Base-by-base conservation (phyloP, 2,888 invertebrate species). In the Emesis furor region DNA sequence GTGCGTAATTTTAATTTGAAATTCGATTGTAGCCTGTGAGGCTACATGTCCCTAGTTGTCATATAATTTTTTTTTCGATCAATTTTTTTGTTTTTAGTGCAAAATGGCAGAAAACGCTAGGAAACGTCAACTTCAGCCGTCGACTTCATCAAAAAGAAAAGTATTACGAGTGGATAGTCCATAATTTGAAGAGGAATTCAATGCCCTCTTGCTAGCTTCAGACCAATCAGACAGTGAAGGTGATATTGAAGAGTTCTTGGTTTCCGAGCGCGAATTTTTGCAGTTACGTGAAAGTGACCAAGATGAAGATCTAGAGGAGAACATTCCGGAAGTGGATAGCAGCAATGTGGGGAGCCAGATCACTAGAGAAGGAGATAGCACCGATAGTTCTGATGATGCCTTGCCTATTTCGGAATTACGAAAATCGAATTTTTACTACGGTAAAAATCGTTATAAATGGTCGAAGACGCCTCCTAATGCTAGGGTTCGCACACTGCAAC, bases 201-300 rank as follows among this genome's bases (percentile, higher is more conserved):
- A 81, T 81, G 75, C 79, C 75, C 72, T 86, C 67, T n/a, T 82
- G 80, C 81, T 79, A 65, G 78, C 81, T 78, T 81, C 84, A 76
- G 85, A 87, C 78, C 79, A 86, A 86, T 86, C 85, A 68, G 81
- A 80, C 67, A 86, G 79, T 77, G 84, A 82, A 79, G 74, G 51
- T 78, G 77, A 86, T 78, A 81, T 79, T 77, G 83, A 81, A 10
- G 78, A 84, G 62, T 81, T 82, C 14, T 83, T 85, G 79, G 77
- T 86, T 85, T 83, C 83, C 71, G 85, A 83, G 37, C 77, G 73
- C 59, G 73, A 81, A 83, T 55, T 83, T 71, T 81, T 87, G 39
- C 85, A 72, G 76, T 30, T 79, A 68, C 83, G 72, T 83, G 79
- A 82, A 84, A 82, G 83, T 84, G 83, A 86, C 69, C 75, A 77